phyloP scores from a whole-genome alignment of 2,888 invertebrate genomes.

The Mimachlamys varia region DNA sequence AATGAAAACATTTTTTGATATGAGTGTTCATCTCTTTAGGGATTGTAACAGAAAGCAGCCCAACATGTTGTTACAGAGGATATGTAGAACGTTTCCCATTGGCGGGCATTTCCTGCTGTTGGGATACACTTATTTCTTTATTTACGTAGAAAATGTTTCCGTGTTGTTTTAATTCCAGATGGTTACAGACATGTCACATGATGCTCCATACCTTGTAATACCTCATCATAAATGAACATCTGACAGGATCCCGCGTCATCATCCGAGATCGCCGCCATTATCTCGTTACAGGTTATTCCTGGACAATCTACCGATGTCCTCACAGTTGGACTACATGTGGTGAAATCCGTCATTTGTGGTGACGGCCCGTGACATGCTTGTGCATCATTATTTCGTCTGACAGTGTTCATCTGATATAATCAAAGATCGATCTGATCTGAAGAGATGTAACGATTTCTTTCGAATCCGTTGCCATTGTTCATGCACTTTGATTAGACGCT shows the following conservation, averaged over 20 bases:
- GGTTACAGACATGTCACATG: background rate
- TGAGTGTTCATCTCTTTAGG: background rate
- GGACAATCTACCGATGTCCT: background rate
- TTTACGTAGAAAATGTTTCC: background rate
- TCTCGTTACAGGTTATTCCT: background rate
- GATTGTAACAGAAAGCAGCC: background rate
- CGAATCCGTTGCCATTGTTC: background rate
- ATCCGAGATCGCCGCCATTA: background rate
- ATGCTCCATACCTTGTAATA: background rate
- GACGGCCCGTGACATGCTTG: background rate
- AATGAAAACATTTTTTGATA: background rate
- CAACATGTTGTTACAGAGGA: background rate
- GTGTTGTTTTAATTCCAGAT: no score
- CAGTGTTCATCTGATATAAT: background rate
- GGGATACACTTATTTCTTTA: background rate
- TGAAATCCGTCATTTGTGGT: background rate
- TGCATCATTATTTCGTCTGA: background rate
- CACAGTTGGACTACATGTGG: background rate
- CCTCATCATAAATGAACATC: background rate
- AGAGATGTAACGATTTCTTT: background rate
- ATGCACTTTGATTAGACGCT: background rate
- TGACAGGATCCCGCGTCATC: background rate
- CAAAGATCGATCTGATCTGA: background rate
- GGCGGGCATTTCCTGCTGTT: background rate
- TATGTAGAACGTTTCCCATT: no score